These are phyloP conservation scores for Stegophylla sp. DNA, from an alignment of 2,888 invertebrate species.

Conservation along the genomic window DNA sequence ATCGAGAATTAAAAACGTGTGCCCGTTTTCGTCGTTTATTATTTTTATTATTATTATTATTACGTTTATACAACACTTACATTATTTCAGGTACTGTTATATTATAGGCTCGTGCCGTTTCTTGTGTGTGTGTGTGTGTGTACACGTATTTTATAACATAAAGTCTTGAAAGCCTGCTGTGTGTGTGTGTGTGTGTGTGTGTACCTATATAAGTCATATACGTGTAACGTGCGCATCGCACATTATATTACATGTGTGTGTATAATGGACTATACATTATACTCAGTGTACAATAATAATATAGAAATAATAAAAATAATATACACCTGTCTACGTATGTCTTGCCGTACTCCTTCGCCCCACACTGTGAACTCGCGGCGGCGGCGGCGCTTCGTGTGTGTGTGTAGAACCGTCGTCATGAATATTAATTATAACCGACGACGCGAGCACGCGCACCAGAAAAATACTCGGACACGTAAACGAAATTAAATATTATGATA, in stretches of 20 bases:
- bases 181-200: no score
- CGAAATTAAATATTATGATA: constrained; percentile 46
- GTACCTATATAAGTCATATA: neutral
- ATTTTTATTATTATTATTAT: no score
- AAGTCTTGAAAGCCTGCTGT: neutral
- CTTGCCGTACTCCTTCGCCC: neutral
- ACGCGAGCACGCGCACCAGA: constrained; percentile 12
- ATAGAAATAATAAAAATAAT: constrained; percentile 22
- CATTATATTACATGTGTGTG: no score
- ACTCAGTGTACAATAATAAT: neutral
- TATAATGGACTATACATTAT: no score
- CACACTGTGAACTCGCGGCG: neutral
- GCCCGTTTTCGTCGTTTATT: neutral
- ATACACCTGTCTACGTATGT: constrained; percentile 17
- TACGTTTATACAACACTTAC: no score
- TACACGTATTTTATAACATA: neutral
- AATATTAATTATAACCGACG: constrained; percentile 50
- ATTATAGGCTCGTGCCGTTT: constrained; percentile 14
- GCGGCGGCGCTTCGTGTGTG: neutral
- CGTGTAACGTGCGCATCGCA: neutral
- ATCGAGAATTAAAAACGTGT: neutral
- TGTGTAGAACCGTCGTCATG: constrained; percentile 48
- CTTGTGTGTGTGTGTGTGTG: neutral
- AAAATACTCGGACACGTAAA: constrained; percentile 22
- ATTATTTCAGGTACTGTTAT: no score